Base-by-base conservation (phyloP, 2,113 vertebrate genomes). In the Halcyon senegalensis region DNA sequence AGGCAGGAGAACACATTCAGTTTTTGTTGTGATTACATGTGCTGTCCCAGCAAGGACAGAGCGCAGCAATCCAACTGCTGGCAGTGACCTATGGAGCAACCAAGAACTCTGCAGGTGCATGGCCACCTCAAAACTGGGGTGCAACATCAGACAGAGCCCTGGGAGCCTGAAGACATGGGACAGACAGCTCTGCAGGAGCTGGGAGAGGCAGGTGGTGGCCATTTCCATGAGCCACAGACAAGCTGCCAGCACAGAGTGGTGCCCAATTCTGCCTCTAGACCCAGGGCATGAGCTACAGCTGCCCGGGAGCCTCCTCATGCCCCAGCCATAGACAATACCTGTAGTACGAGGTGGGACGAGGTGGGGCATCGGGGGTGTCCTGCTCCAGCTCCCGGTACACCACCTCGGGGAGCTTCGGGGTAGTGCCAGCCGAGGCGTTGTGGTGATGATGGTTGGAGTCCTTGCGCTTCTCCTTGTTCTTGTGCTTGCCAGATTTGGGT, bases 391-490 rank as follows among this genome's bases (percentile, higher is more conserved):
- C 99, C 66, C 99, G 98, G 96, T 99, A 99, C 44, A 99, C 99
- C 16, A 99, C 99, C 96, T 99, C 99, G 0, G 99, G 99, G 27
- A 99, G 98, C 92, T 99, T 99, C 66, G 99, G 98, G 2, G 99
- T 98, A 64, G 99, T 98, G 39, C 99, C 99, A 0, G 98, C 98
- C 6, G 99, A 98, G 77, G 98, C 91, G 5, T 98, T 98, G 96
- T 99, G 99, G 97, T 99, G 99, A 79, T 99, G 98, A 64, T 98
- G 98, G 75, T 99, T 98, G 51, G 98, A 98, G 23, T 99, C 99
- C 95, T 99, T 99, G 87, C 99, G 99, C 82, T 99, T 99, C 89
- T 99, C 99, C 97, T 99, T 99, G 96, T 98, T 99, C 97, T 99
- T 99, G 96, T 99, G 99, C 96, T 99, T 99, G 94, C 99, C 99